Evolutionary conservation across 2,797 vertebrate genomes (phyloP).

Genomic region (Euphonia xanthogaster): DNA sequence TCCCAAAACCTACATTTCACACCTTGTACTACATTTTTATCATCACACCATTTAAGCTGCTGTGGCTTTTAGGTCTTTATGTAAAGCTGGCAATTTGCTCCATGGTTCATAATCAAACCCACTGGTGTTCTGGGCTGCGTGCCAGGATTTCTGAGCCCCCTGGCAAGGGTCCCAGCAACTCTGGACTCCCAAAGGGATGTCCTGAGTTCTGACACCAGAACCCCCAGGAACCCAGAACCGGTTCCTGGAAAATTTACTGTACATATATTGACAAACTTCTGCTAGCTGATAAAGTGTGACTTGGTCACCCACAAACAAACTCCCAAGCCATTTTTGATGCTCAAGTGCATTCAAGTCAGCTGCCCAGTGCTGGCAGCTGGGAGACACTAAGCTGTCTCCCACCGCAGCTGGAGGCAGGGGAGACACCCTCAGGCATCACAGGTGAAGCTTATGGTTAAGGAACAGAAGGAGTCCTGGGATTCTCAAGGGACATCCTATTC

Average conservation of each 20-base stretch:
- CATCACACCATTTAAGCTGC: too few relatives aligned
- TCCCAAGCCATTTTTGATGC: neutral
- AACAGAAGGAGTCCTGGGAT: neutral
- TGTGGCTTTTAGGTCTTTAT: too few relatives aligned
- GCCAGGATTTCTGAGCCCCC: too few relatives aligned
- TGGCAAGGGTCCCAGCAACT: too few relatives aligned
- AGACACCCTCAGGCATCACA: neutral
- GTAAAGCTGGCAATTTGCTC: too few relatives aligned
- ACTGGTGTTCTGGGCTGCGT: too few relatives aligned
- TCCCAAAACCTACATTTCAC: too few relatives aligned
- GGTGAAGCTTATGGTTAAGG: neutral
- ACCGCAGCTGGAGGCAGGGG: rapidly evolving
- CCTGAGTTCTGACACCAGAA: too few relatives aligned
- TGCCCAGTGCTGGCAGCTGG: neutral
- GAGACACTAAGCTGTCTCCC: neutral
- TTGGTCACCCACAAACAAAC: rapidly evolving
- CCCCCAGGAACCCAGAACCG: rapidly evolving
- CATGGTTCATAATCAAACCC: too few relatives aligned
- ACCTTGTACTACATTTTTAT: too few relatives aligned
- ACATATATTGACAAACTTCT: neutral
- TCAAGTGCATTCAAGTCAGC: neutral
- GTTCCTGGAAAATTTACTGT: neutral
- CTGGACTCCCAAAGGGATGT: too few relatives aligned
- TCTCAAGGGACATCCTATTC: neutral
- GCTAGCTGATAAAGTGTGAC: neutral